Base-by-base conservation (phyloP, 2,888 invertebrate species). In the Caenorhabditis zanzibari region DNA sequence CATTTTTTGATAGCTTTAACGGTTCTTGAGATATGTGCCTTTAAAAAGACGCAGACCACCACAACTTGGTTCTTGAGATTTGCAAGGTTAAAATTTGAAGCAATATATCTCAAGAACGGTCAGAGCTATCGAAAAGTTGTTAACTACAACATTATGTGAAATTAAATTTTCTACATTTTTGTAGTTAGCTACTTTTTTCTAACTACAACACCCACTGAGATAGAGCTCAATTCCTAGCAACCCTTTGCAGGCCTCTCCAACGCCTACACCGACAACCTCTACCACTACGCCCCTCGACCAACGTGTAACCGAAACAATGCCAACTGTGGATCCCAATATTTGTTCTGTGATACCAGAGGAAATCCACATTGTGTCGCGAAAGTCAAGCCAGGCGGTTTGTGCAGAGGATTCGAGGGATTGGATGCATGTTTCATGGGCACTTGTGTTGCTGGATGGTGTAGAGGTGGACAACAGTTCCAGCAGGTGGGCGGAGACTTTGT, bases 351-450 rank as follows among this genome's bases (percentile, higher is more conserved):
- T 63, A 87, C 87, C 38, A 82, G 89, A 44, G 86, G 86, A 10
- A 79, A 75, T 64, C 82, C 92, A 19, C 90, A 91, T 35, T 92
- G 92, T 68, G 91, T 92, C 14, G 88, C 91, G 19, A 92, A 91
- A 56, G 84, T 88, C 19, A 89, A 90, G 61, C 52, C 83, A 63
- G 85, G 85, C 59, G 91, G 90, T 38, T 64, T 87, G 49, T 91
- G 91, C 66, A 85, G 86, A 49, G 91, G 91, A n/a, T 91, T 91
- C 84, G 90, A 90, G 73, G 89, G 89, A 9, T 74, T 90, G 35
- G 91, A 92, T 61, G 87, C 85, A 7, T 92, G 92, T 71, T 89
- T 73, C 61, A 82, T 86, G 38, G 92, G 92, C 19, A 82, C 85
- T 1, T 92, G 92, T 79, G 74, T 82, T 16, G 88, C 85, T 32